Base-by-base conservation (phyloP, 1,140 invertebrate genomes). In the Drosophila setifemur region DNA sequence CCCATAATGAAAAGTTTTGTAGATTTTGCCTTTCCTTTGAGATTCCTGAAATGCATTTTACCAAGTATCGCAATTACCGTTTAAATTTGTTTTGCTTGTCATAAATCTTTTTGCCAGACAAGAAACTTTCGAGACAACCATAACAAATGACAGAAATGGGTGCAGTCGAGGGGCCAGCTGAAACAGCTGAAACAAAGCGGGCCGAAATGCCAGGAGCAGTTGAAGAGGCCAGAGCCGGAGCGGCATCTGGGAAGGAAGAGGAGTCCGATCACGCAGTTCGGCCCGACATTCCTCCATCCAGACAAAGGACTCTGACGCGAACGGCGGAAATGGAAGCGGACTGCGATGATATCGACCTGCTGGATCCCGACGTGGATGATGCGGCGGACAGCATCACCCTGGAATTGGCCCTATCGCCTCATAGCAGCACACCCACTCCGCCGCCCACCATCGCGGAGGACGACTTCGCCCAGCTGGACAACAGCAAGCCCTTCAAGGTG, bases 401-500 rank as follows among this genome's bases (percentile, higher is more conserved):
- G 52, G 79, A 85, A 25, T 37, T 85, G 75, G 79, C 81, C 29
- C 29, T 85, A 19, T 85, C 78, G 14, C 74, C 79, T 12, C 71
- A 73, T 16, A 79, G 55, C 47, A 53, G 39, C 40, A 61, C 81
- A 25, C 75, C 79, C 42, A 79, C 79, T n/a, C 81, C 79, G n/a
- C 75, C 79, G 40, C 81, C 74, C 21, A 79, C 64, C 40, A 61
- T 55, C 29, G 70, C 58, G 6, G 70, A 86, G 45, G 81, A 83
- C 45, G 79, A 83, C 52, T 42, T 85, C 16, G 74, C 70, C 21
- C 64, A 74, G 49, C 33, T 85, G 43, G 81, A 85, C 55, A 86
- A 85, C 58, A 85, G 79, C 71, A 85, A 85, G 58, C 79, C 79
- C 19, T 85, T 85, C 39, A 85, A 85, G 79, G 79, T 83, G 55